Conservation (phyloP, 1,140 invertebrate species). For the Nasonia longicornis region DNA sequence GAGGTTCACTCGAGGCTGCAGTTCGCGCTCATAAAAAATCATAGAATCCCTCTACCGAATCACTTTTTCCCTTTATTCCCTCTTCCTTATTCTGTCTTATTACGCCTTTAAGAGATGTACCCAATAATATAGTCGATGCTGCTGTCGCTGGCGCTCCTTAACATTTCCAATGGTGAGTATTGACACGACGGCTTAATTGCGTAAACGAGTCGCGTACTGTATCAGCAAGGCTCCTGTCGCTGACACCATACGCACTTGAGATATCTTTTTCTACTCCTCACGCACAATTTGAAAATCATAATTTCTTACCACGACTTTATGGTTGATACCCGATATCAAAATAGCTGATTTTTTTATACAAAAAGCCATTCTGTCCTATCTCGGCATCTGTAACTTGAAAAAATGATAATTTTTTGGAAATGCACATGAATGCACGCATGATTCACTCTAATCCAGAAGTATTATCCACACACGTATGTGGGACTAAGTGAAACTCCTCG, state of each 20-base stretch:
- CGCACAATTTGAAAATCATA: background rate
- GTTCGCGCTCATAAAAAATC: constrained; percentile 38
- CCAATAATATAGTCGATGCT: background rate
- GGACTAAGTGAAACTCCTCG: background rate
- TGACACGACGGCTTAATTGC: constrained; percentile 27
- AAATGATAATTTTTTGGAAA: too few species aligned
- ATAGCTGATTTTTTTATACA: too few species aligned
- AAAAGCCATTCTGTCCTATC: too few species aligned
- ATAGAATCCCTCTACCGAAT: constrained; percentile 38
- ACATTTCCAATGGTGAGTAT: constrained; percentile 27
- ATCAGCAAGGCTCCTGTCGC: background rate
- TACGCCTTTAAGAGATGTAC: constrained; percentile 9
- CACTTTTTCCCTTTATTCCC: constrained; percentile 24
- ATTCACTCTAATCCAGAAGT: background rate
- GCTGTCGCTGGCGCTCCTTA: background rate
- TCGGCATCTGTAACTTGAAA: too few species aligned
- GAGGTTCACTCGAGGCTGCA: background rate
- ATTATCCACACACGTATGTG: background rate
- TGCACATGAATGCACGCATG: too few species aligned
- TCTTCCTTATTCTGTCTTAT: constrained; percentile 32
- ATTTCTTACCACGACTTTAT: too few species aligned
- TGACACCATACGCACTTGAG: background rate
- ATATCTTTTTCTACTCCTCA: too few species aligned
- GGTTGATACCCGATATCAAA: too few species aligned
- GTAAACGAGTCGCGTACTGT: background rate